Base-by-base conservation (phyloP, 2,113 vertebrate genomes). In the Zosterops borbonicus region DNA sequence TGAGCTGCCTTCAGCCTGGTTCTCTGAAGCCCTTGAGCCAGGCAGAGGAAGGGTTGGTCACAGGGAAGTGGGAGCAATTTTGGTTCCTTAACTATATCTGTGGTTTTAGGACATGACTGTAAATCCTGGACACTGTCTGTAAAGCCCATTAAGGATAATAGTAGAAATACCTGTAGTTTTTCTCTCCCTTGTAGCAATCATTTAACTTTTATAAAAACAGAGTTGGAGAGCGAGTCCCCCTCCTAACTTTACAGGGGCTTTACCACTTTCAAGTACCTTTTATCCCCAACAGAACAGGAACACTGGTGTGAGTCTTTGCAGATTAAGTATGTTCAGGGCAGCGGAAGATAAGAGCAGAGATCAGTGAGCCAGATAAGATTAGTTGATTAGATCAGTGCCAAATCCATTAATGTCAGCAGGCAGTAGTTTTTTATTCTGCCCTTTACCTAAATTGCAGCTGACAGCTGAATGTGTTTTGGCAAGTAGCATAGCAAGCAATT, bases 391-490 rank as follows among this genome's bases (percentile, higher is more conserved):
- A 90, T 94, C 87, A 81, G 82, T 95, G 87, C 83, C 94, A 95
- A 94, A 78, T 52, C 88, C 89, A 68, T 94, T 88, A 25, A 86
- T 87, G 69, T 86, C 82, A 78, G 94, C 78, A 96, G 90, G 90
- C 83, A 94, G 93, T 46, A 86, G 53, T 92, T 95, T 96, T 96
- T 78, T 71, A 42, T 84, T 83, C 6, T 49, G 76, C 94, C 64
- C 6, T 96, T 90, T 84, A 76, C 70, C 44, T 89, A 96, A 96
- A 98, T 96, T 46, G 41, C 50, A 39, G 17, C 83, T 96, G 96
- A 96, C 95, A 94, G 75, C 71, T 79, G 92, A 92, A 83, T 85
- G 86, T 94, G 94, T 89, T 82, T 90, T 97, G 95, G 94, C 92
- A 91, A 83, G 87, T 21, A 31, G 41, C 8, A 7, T 2, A 92